Base-by-base conservation (phyloP, 2,888 invertebrate genomes). In the Orthonychiurus folsomi region DNA sequence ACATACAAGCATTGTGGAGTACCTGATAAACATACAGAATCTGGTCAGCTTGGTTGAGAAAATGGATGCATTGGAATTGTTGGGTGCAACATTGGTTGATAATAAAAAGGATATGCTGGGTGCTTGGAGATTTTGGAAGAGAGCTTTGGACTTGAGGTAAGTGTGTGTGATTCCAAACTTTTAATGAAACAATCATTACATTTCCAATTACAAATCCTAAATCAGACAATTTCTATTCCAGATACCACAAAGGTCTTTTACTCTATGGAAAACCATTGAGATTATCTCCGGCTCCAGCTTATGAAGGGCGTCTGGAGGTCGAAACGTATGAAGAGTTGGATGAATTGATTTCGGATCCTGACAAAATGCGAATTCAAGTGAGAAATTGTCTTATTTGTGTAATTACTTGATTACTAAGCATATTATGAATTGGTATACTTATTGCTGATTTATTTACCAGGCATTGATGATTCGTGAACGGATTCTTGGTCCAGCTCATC, bases 11-110 rank as follows among this genome's bases (percentile, higher is more conserved):
- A 92, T 95, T 73, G 94, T 95, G 60, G 93, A 94, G 78, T 93
- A 90, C 79, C 83, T 95, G 68, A 90, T 93, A 71, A 83, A 84
- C 72, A 78, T 84, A 67, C 84, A 86, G 50, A 82, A 82, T 68
- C 76, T 86, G 69, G 89, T 92, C 50, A 83, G 85, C 67, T 80
- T 88, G 65, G 83, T 86, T 74, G 89, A 89, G 75, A 83, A 87
- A 71, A 89, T 95, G 67, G 92, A 93, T 76, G 93, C 94, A 18
- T 77, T 95, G 65, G 94, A 95, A 77, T 80, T 95, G 55, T 80
- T 95, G 53, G 95, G 95, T 2, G 93, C 95, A 1, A 95, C 95
- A 0, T 94, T 86, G 78, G 93, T 96, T n/a, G 96, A 96, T 78
- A 94, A 94, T 77, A 87, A 92, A 76, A 82, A 93, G 73, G 94